Conservation (phyloP, 2,797 vertebrate genomes). For the Heteromormyrus szaboi region DNA sequence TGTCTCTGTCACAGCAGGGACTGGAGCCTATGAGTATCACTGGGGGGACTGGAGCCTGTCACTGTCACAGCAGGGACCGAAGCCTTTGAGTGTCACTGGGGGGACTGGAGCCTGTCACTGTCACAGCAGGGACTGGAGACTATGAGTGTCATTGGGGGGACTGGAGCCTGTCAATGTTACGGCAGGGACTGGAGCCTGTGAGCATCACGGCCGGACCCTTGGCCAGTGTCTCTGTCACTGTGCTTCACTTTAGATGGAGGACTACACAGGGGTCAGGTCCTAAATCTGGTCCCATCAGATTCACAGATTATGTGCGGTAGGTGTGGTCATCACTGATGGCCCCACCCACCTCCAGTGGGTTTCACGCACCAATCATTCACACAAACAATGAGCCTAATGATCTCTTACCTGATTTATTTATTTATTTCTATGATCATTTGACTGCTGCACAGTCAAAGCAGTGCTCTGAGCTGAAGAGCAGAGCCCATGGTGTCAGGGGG, state of each 20-base stretch:
- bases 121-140: not conserved
- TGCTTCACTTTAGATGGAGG: not conserved
- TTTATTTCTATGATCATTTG: not conserved
- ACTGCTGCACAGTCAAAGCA: not conserved
- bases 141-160: not conserved
- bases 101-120: not conserved
- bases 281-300: not conserved
- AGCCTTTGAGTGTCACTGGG: not conserved
- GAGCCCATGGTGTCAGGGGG: not conserved
- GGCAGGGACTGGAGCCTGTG: not conserved
- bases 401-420: not conserved
- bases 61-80: no score
- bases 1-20: not conserved
- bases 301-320: not conserved
- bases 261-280: not conserved
- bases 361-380: not conserved
- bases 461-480: not conserved
- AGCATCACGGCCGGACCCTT: not conserved
- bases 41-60: not conserved
- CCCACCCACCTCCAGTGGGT: not conserved
- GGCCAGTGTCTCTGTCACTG: not conserved
- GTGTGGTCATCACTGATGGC: not conserved
- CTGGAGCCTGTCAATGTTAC: not conserved
- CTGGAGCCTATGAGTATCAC: no score
- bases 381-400: not conserved